A percentile compares a stretch with the other conserved stretches of the same genome.
Evolutionary conservation across 2,797 vertebrate species (phyloP).

Genomic region (Lycodopsis pacificus): DNA sequence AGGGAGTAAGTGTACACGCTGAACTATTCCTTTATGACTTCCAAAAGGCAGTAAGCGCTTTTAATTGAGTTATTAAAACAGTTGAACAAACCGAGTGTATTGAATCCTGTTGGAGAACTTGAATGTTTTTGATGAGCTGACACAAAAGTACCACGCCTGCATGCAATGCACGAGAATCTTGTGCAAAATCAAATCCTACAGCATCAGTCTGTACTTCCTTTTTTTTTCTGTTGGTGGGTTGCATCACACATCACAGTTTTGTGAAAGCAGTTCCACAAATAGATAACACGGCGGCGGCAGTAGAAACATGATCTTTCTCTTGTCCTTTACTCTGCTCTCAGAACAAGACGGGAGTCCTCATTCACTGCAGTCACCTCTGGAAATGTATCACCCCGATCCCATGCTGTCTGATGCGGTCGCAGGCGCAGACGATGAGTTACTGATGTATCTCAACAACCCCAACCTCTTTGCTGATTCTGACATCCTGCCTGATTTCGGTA

Average conservation of each 20-base stretch:
- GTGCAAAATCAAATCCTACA: not conserved
- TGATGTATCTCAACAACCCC: slow-evolving; percentile 37
- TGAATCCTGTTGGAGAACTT: not conserved
- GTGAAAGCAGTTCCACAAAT: slow-evolving; percentile 11
- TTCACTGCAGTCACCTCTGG: slow-evolving; percentile 14
- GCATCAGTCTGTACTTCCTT: not conserved
- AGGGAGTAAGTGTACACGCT: not conserved
- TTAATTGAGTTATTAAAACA: not conserved
- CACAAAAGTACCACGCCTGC: not conserved
- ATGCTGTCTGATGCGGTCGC: slow-evolving; percentile 51
- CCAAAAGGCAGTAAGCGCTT: not conserved
- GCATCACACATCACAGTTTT: not conserved
- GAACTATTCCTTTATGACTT: not conserved
- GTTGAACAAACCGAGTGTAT: not conserved
- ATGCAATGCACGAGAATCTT: not conserved
- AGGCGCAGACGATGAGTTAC: slow-evolving; percentile 49
- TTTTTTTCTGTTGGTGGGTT: not conserved
- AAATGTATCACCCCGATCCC: slow-evolving; percentile 52
- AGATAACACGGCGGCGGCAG: not conserved
- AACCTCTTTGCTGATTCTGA: slow-evolving; percentile 1
- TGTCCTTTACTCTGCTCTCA: slow-evolving; percentile 33
- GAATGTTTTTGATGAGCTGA: not conserved
- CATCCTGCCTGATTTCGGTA: slow-evolving; percentile 23
- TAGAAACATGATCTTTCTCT: slow-evolving; percentile 12
- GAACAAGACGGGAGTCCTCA: slow-evolving; percentile 42